Base-by-base conservation (phyloP, 2,113 vertebrate species). In the Micromys minutus region DNA sequence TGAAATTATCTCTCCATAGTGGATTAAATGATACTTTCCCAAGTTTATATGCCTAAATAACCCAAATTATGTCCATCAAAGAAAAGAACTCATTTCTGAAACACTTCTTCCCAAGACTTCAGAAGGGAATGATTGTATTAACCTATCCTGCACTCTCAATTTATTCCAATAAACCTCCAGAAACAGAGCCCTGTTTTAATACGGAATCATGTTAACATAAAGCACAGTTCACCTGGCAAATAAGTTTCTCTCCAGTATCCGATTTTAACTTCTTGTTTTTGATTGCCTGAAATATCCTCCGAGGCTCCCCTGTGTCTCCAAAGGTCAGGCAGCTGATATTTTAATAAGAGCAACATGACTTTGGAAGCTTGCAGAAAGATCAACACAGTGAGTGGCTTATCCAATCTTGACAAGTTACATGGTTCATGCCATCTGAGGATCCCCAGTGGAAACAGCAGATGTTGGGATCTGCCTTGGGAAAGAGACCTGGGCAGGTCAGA, bases 241-340 rank as follows among this genome's bases (percentile, higher is more conserved):
- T 95, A 11, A 61, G 52, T 67, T 96, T 95, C 79, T 94, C 83
- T 89, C 74, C n/a, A 75, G 50, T 50, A 50, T 76, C 75, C 71
- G 29, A 94, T 74, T 92, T 94, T 96, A 52, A 92, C 52, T 90
- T 59, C 89, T 93, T 81, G 69, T 34, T 97, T 93, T 96, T 50
- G 65, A 72, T 94, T 96, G 87, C 76, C 93, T 61, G 36, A 17
- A 93, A 89, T 91, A 71, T 88, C 71, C 52, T 86, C 80, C 22
- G 76, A 96, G 87, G 81, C 59, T 90, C 80, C 71, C 79, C 61
- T 89, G 57, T 86, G 75, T 36, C 84, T 86, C 59, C 86, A 96
- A 97, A 96, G 97, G 96, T 97, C 95, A 96, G 90, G 47, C 59
- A 85, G 93, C 87, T 96, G 97, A 95, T 93, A 93, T 97, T 97